Evolutionary conservation across 2,113 vertebrate species (phyloP).

Genomic region (Bolborhynchus lineola): DNA sequence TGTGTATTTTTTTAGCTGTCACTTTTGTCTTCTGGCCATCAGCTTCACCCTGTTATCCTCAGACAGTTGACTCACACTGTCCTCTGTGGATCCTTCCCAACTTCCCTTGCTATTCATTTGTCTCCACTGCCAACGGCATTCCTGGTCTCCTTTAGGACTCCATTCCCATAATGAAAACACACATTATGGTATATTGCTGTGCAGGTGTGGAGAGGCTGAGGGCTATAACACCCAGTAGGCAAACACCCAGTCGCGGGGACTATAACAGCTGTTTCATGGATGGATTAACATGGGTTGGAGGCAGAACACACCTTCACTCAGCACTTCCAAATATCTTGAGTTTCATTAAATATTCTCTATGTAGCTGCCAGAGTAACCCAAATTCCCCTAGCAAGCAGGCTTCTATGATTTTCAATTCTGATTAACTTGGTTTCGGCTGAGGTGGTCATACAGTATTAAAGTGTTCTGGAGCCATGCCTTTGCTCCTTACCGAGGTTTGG

Average conservation of each 20-base stretch:
- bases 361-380: background rate
- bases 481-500: background rate
- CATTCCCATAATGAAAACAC: background rate
- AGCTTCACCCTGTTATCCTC: background rate
- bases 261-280: background rate
- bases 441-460: conserved; percentile 5
- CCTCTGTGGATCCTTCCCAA: background rate
- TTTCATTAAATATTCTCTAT: background rate
- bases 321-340: background rate
- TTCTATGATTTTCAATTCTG: background rate
- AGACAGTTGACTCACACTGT: background rate
- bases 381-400: background rate
- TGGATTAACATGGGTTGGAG: background rate
- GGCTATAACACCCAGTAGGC: background rate
- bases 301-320: background rate
- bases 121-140: background rate
- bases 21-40: background rate
- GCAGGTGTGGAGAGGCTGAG: background rate
- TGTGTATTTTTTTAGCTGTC: background rate
- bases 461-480: background rate
- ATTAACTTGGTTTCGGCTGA: background rate
- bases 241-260: background rate
- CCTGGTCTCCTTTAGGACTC: background rate
- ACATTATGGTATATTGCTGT: background rate
- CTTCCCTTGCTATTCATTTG: background rate